Evolutionary conservation across 2,888 invertebrate species (phyloP), one percentile per base, ranked within the genome.

Genomic region (Scaptomyza caliginosa): DNA sequence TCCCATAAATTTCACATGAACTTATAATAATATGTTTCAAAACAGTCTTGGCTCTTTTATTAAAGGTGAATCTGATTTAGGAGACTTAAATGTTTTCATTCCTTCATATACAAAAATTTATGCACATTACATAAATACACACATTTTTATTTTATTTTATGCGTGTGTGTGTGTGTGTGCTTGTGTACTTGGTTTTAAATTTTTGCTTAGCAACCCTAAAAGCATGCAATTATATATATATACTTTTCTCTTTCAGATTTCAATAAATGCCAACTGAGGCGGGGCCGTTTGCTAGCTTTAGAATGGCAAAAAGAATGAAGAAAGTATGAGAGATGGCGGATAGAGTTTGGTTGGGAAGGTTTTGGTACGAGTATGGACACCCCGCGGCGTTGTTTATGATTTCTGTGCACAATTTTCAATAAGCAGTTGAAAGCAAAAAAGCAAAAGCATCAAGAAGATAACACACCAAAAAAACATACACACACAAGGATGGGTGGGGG

Each of bases 331-430:
- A n/a, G 7, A 10, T n/a, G n/a, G n/a, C n/a, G 8, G 7, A 16
- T n/a, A 34, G 24, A 11, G 19, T 32, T 23, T n/a, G 38, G 16
- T 19, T n/a, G 34, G 40, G 32, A 3, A 3, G 36, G 26, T 59
- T 46, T 32, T 16, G 39, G 16, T 32, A 72, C 59, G 59, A 75
- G 66, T 72, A 72, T 67, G 75, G 66, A 83, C 77, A 57, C 77
- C 86, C 81, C 63, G 81, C 68, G 62, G 81, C 74, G 81, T 86
- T 81, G 81, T 86, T 81, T 81, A 81, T 81, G 81, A 81, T 81
- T 81, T 83, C 32, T 32, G 56, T 60, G 79, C 64, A 68, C 83
- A 83, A 78, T 80, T 86, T 83, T 81, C 81, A 81, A 81, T 83
- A 86, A 83, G 74, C 77, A 82, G 70, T 73, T 74, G 77, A 67